phyloP scores from a whole-genome alignment of 2,113 vertebrate genomes.

The Brachyhypopomus occidentalis region DNA sequence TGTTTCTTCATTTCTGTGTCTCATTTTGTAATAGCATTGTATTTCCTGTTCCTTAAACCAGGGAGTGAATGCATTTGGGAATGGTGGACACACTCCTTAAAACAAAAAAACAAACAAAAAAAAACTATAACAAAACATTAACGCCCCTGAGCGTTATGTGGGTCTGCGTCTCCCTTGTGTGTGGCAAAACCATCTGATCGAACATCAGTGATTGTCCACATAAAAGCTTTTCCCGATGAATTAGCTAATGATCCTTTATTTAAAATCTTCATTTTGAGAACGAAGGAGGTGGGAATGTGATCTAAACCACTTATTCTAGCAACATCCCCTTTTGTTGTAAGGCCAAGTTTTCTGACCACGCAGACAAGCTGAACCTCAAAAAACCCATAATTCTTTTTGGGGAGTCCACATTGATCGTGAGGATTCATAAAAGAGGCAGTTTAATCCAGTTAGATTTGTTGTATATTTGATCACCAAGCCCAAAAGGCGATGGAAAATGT shows the following conservation, averaged over 20 bases:
- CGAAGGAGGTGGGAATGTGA: slow-evolving; percentile 3
- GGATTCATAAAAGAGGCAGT: slow-evolving; percentile 28
- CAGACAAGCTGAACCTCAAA: slow-evolving; percentile 25
- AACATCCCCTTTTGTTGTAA: slow-evolving; percentile 37
- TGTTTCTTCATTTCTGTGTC: slow-evolving; percentile 35
- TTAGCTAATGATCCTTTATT: slow-evolving; percentile 15
- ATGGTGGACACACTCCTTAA: background rate
- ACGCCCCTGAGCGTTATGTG: background rate
- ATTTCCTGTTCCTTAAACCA: slow-evolving; percentile 13
- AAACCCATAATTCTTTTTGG: slow-evolving; percentile 1
- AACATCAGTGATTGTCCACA: slow-evolving; percentile 27
- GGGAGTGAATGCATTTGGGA: slow-evolving; percentile 18
- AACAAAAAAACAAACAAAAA: background rate
- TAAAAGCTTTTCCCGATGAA: slow-evolving; percentile 37
- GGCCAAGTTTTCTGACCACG: slow-evolving; percentile 37
- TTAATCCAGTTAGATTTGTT: slow-evolving; percentile 39
- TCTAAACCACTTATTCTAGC: slow-evolving; percentile 18
- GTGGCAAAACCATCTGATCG: background rate
- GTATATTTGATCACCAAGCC: slow-evolving; percentile 37
- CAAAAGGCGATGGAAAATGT: slow-evolving; percentile 32
- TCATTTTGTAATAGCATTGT: background rate
- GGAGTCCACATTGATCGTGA: slow-evolving; percentile 31
- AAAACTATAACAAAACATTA: slow-evolving; percentile 21
- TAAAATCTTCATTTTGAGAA: slow-evolving; percentile 4
- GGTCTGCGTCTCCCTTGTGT: background rate